Base-by-base conservation (phyloP, 2,113 vertebrate genomes). In the Gobiocypris rarus region DNA sequence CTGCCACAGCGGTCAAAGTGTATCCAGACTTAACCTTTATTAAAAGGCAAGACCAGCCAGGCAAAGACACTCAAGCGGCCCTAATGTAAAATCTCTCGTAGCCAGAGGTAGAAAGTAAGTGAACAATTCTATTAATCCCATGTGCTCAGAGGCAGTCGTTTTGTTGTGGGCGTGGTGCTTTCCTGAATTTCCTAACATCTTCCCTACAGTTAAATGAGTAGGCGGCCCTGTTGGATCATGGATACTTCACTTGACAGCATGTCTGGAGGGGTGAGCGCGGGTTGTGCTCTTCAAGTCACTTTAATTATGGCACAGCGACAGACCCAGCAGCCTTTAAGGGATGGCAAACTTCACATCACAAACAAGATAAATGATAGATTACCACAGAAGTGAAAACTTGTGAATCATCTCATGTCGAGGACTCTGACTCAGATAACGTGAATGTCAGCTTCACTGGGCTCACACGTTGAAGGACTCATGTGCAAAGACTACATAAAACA, bases 271-370 rank as follows among this genome's bases (percentile, higher is more conserved):
- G 63, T 69, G 63, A n/a, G 65, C 65, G 56, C 7, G n/a, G 61
- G 82, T 78, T 74, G 81, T 74, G 75, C 67, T 86, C 85, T 82
- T 86, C 78, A 43, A 88, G 75, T 84, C 85, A 86, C 83, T 83
- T 83, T 86, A 85, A 88, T 86, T 86, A 88, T 70, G 58, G 87
- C 74, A 83, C 19, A 70, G 65, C 48, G 19, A 73, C 38, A 82
- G 65, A 38, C 26, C 31, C 73, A 3, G 31, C 73, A 59, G 81
- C 84, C 69, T 84, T 78, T 31, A 41, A 75, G 56, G 70, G 70
- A 85, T 67, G 24, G 65, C 31, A 70, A 82, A 69, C 61, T 77
- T 84, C 50, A 67, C 74, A 56, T 78, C 34, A 22, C 61, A 84
- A 84, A 73, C 83, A 75, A 41, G 28, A 88, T 80, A 81, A 83